Base-by-base conservation (phyloP, 2,797 vertebrate species). In the Crenuchus spilurus region DNA sequence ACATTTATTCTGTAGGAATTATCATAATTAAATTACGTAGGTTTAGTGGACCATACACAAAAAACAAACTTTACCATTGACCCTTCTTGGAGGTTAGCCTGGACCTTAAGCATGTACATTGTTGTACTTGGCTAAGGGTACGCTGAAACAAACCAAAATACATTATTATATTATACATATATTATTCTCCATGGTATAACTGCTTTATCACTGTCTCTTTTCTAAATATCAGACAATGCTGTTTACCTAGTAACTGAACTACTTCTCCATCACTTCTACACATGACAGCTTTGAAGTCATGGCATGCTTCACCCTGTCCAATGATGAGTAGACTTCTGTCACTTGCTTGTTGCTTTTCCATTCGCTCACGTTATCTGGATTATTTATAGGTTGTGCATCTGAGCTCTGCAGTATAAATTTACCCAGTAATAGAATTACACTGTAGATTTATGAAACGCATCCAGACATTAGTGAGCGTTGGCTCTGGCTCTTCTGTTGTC, bases 381-480 rank as follows among this genome's bases (percentile, higher is more conserved):
- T 79, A 83, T 83, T 81, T 78, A 77, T 81, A 75, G 82, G 16
- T 39, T 37, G 49, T 64, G 58, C 7, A 35, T 64, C 46, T 31
- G 48, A 61, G 65, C 57, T 44, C 64, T 75, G 61, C 55, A 70
- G 57, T 31, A 78, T 77, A 67, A 64, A 63, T 77, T 54, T 30
- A 61, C 33, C 60, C 48, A 10, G 14, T 81, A 81, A 83, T 75
- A 77, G 55, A 81, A 81, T 81, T 76, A 74, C 10, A 1, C 68
- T 49, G 60, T 35, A 70, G 74, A 72, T 69, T 77, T 37, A 72
- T 72, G 52, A 74, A 79, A 77, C n/a, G 0, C 68, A 75, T 72
- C 26, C 60, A 55, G 57, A 57, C 72, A 77, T 82, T 77, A 77
- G 64, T 35, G 58, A 35, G 22, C 39, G 26, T 14, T 57, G 41